Base-by-base conservation (phyloP, 2,888 invertebrate species). In the Andrena praecox region DNA sequence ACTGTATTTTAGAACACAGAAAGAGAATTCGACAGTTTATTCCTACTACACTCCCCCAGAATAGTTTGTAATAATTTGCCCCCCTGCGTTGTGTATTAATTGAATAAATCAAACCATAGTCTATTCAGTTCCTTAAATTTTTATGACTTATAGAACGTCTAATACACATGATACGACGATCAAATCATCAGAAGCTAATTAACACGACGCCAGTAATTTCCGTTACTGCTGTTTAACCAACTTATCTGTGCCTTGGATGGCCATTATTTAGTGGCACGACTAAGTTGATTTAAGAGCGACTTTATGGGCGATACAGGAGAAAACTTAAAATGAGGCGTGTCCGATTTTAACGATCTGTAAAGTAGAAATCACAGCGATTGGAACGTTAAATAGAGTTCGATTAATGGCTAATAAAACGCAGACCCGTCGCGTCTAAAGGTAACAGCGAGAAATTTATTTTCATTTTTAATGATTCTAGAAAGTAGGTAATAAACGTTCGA, bases 401-500 rank as follows among this genome's bases (percentile, higher is more conserved):
- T 27, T 16, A 20, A 24, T 6, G n/a, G 16, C 8, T 20, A 20
- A 64, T 35, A 2, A 56, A 73, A 31, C 16, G 3, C 10, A 52
- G 66, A 20, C 16, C 29, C n/a, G 16, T 12, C 2, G 24, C 10
- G 10, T 59, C 8, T 20, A 60, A 60, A 31, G 20, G n/a, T 27
- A 52, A 33, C 33, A 24, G 2, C 24, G n/a, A 8, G 50, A 16
- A 33, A 80, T 29, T 66, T 69, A 60, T 52, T 63, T 70, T 50
- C 72, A 63, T 70, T 59, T 29, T 12, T 70, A 67, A 71, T 48
- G 64, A 56, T 59, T 27, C 24, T 48, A 64, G 60, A 66, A 86
- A 80, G 29, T 42, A 62, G 77, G 80, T 60, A 72, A 71, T 72
- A 80, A 80, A 80, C 50, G 70, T 12, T 31, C 24, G 48, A 54